Percentiles rank a stretch among this genome's conserved stretches.
These are phyloP conservation scores for Nomada ferruginata DNA, from an alignment of 2,888 invertebrate species.

Conservation along the genomic window DNA sequence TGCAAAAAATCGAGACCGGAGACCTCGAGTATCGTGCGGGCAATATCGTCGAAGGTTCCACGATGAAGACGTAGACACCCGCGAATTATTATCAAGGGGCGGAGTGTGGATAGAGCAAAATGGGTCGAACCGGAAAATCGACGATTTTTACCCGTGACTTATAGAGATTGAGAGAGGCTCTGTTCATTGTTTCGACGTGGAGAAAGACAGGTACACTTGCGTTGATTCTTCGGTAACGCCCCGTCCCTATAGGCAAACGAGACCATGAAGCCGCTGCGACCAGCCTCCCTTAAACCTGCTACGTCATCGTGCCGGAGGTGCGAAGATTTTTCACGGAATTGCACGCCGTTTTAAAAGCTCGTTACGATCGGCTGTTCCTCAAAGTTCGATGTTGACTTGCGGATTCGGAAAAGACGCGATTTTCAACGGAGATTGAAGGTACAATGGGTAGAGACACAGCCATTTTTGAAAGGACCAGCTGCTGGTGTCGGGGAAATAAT, in stretches of 20 bases:
- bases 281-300: slow-evolving; percentile 51
- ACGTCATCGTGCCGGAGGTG: slow-evolving; percentile 70
- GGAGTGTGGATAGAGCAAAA: slow-evolving; percentile 20
- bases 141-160: slow-evolving; percentile 62
- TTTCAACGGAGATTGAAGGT: slow-evolving; percentile 19
- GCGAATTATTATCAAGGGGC: slow-evolving; percentile 17
- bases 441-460: slow-evolving; percentile 31
- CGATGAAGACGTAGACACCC: slow-evolving; percentile 29
- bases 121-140: slow-evolving; percentile 65
- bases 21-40: too few species aligned
- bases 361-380: slow-evolving; percentile 63
- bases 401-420: slow-evolving; percentile 46
- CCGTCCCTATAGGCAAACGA: slow-evolving; percentile 58
- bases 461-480: background rate
- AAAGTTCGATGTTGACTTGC: slow-evolving; percentile 60
- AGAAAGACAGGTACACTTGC: slow-evolving; percentile 45
- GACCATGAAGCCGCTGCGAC: slow-evolving; percentile 51
- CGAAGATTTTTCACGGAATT: slow-evolving; percentile 81
- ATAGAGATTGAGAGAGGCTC: slow-evolving; percentile 22
- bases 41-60: too few species aligned
- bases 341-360: slow-evolving; percentile 69
- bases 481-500: background rate
- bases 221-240: slow-evolving; percentile 40
- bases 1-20: too few species aligned
- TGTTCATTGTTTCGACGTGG: slow-evolving; percentile 52